Percentiles rank a stretch among this genome's conserved stretches.
Evolutionary conservation across 1,140 invertebrate genomes (phyloP).

Genomic region (Wiebesia pumilae): DNA sequence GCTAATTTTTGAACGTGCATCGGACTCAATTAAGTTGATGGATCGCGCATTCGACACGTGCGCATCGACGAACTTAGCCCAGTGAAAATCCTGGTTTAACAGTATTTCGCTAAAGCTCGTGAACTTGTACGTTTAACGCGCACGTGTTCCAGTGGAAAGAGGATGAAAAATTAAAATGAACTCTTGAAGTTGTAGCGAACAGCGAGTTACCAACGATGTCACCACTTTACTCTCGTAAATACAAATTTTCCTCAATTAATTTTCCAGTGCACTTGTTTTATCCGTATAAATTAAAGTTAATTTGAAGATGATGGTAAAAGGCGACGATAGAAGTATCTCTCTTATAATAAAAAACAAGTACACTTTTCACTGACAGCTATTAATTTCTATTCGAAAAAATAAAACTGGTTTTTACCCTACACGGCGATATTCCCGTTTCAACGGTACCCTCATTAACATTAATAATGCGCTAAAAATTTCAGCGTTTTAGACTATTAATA

Average conservation of each 20-base stretch:
- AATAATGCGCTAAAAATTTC: background rate
- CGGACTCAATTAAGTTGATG: background rate
- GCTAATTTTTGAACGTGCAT: conserved; percentile 8
- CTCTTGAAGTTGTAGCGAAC: background rate
- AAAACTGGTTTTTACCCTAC: background rate
- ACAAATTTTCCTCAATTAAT: conserved; percentile 18
- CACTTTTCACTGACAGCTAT: background rate
- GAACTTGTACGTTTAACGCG: background rate
- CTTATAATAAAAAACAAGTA: background rate
- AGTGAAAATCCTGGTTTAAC: background rate
- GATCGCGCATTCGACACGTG: background rate
- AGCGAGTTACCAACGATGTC: background rate
- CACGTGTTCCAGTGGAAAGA: background rate
- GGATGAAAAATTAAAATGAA: conserved; percentile 6
- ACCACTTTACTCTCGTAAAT: background rate
- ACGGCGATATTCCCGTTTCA: background rate
- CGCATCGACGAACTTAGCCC: background rate
- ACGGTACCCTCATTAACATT: background rate
- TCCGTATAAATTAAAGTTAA: background rate
- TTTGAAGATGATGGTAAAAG: background rate
- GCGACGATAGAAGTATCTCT: background rate
- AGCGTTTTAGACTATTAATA: background rate
- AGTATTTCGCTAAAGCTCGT: background rate
- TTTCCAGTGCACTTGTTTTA: background rate
- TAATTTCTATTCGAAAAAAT: background rate